These are phyloP conservation scores for Holothuria glaberrima DNA, from an alignment of 35 echinoderm and acorn worm species.

Conservation along the genomic window DNA sequence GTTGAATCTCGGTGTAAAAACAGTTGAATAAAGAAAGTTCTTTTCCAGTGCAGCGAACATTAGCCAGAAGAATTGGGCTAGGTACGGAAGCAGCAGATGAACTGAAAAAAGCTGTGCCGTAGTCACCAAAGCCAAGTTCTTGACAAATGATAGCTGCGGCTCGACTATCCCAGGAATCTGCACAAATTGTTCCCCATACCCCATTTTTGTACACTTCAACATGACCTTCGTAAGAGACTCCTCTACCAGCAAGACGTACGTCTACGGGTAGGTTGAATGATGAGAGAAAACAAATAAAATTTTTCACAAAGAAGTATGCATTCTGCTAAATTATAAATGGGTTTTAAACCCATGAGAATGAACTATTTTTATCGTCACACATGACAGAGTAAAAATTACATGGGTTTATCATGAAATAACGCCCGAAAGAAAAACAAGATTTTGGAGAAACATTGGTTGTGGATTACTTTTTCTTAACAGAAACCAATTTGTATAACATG, in stretches of 20 bases:
- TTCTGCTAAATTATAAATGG: too few relatives aligned
- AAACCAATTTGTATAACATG: too few relatives aligned
- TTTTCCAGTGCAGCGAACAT: background rate
- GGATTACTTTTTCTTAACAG: too few relatives aligned
- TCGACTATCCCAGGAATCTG: too few relatives aligned
- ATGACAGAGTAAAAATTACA: too few relatives aligned
- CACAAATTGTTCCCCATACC: background rate
- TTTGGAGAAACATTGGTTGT: too few relatives aligned
- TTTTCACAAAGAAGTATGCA: too few relatives aligned
- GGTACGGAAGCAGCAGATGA: background rate
- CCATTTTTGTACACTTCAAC: background rate
- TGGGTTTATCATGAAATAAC: too few relatives aligned
- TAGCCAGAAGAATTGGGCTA: background rate
- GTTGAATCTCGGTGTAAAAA: background rate
- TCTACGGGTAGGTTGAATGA: background rate
- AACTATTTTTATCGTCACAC: too few relatives aligned
- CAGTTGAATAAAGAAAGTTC: background rate
- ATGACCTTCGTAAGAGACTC: background rate
- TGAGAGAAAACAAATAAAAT: background rate
- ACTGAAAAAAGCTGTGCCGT: background rate
- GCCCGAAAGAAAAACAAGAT: too few relatives aligned
- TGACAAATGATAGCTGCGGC: too few relatives aligned
- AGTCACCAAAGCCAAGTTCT: background rate
- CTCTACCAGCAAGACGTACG: background rate
- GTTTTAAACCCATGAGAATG: too few relatives aligned